Percentiles rank a stretch among this genome's conserved stretches.
These are phyloP conservation scores for Pitangus sulphuratus DNA, from an alignment of 2,797 vertebrate species.

Conservation along the genomic window DNA sequence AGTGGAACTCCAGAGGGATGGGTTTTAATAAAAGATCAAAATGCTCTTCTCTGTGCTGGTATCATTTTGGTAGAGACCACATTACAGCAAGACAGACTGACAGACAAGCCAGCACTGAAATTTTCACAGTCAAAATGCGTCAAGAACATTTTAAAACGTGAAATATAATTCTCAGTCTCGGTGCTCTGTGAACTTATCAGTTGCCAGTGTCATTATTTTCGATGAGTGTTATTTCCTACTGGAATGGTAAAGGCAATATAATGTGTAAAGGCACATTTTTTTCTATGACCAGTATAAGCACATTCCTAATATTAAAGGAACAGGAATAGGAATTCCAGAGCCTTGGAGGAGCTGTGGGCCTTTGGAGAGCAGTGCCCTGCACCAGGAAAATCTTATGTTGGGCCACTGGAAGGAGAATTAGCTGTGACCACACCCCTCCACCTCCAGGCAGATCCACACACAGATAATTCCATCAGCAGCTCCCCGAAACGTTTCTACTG, in stretches of 20 bases:
- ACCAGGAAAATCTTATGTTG: neutral
- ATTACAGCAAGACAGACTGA: fast-evolving
- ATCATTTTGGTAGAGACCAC: neutral
- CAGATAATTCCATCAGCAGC: neutral
- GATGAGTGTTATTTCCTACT: neutral
- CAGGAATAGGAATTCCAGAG: neutral
- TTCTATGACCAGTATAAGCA: neutral
- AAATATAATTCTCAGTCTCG: neutral
- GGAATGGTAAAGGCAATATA: neutral
- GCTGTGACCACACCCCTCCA: neutral
- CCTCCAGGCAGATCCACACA: neutral
- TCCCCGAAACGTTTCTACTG: neutral
- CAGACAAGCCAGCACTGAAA: neutral
- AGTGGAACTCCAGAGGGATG: neutral
- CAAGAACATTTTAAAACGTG: neutral
- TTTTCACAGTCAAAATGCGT: neutral
- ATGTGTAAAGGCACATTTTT: neutral
- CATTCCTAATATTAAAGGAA: neutral
- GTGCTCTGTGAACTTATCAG: neutral
- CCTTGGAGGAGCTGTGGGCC: neutral
- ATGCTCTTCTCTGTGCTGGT: neutral
- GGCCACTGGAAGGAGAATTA: neutral
- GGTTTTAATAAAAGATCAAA: neutral
- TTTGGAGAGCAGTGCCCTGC: neutral
- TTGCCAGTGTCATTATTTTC: neutral